Conservation (phyloP, 2,113 vertebrate genomes). For the Rhagologus leucostigma region DNA sequence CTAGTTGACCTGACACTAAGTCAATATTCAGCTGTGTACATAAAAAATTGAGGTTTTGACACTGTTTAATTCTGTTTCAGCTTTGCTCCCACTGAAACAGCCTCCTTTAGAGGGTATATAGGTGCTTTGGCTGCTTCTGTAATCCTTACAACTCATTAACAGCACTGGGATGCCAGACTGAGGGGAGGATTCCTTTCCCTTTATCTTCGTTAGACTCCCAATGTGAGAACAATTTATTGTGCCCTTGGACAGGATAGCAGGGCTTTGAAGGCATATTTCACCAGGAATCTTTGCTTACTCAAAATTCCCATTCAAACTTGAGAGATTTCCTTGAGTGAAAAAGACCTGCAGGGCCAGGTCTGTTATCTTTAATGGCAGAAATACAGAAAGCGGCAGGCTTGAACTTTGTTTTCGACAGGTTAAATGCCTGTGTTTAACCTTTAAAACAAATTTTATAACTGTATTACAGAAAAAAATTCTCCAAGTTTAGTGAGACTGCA, state of each 20-base stretch:
- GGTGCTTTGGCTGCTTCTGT: not conserved
- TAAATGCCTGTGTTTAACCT: not conserved
- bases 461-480: not conserved
- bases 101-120: not conserved
- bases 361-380: not conserved
- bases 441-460: not conserved
- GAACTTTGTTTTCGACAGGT: not conserved
- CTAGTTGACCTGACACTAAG: not conserved
- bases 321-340: not conserved
- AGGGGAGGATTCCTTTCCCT: slow-evolving; percentile 52
- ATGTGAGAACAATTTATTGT: slow-evolving; percentile 10
- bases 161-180: slow-evolving; percentile 15
- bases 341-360: not conserved
- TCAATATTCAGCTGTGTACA: not conserved
- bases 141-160: slow-evolving; percentile 19
- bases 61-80: not conserved
- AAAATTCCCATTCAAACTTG: not conserved
- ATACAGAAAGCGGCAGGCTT: not conserved
- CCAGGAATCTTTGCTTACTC: not conserved
- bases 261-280: not conserved
- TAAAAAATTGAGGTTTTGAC: not conserved
- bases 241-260: slow-evolving; percentile 19
- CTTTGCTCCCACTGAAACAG: not conserved
- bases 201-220: not conserved
- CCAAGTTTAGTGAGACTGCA: not conserved